Base-by-base conservation (phyloP, 2,888 invertebrate genomes). In the Drosophila meridionalis region DNA sequence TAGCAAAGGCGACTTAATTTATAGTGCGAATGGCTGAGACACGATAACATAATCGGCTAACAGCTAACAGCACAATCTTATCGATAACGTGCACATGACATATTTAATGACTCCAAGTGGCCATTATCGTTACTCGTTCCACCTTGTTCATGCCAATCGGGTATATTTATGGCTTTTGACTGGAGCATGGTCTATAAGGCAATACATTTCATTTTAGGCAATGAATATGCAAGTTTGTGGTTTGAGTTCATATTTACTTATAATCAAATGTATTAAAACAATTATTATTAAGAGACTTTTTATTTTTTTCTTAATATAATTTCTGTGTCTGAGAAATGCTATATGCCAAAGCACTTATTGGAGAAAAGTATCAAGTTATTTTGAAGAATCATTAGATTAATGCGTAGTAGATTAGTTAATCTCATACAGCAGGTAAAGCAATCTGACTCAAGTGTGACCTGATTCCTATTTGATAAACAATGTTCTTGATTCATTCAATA, bases 1-100 rank as follows among this genome's bases (percentile, higher is more conserved):
- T 14, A 9, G 7, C 34, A 5, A 47, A 43, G 8, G 3, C 20
- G 11, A 56, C 3, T 48, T 60, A 66, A 63, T 70, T 80, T 75
- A 68, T 69, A 32, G 32, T 57, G 38, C 66, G 28, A 20, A 43
- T 4, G 3, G 40, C 20, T 26, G 0, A 60, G 12, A 2, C 30
- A 30, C 62, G 78, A 78, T 78, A 57, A 80, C 61, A 65, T 68
- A 68, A 71, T 70, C 71, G 42, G n/a, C 47, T 43, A 32, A 38
- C 20, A 20, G 26, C 55, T 20, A 42, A 28, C 60, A 68, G 26
- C 50, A 40, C 48, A 80, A 78, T 78, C 78, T 85, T 82, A 73
- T 71, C 64, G 48, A 58, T 60, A 59, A 47, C 52, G 63, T 50
- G 8, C 69, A 58, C 69, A 66, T 74, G 78, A 83, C 66, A 69